Evolutionary conservation across 1,140 invertebrate species (phyloP).

Genomic region (Meloidogyne hapla): DNA sequence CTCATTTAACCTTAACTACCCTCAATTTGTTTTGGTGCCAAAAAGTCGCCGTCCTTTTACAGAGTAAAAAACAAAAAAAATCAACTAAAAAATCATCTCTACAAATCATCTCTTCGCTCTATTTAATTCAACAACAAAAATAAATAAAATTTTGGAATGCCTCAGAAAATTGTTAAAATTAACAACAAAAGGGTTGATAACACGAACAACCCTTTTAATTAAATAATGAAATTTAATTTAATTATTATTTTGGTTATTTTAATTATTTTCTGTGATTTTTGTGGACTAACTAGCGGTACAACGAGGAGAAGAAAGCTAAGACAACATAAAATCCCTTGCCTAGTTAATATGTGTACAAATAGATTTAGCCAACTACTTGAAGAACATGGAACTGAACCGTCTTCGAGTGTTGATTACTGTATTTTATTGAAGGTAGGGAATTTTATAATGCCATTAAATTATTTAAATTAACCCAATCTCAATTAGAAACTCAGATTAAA

Average conservation of each 20-base stretch:
- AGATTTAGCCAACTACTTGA: background rate
- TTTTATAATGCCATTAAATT: no score
- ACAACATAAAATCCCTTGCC: background rate
- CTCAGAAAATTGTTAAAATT: background rate
- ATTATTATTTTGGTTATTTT: background rate
- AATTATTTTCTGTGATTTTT: background rate
- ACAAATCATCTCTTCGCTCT: no score
- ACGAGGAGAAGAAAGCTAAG: background rate
- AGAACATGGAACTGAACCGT: conserved; percentile 2
- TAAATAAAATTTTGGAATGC: background rate
- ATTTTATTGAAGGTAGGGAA: conserved; percentile 14
- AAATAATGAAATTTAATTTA: background rate
- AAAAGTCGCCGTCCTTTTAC: background rate
- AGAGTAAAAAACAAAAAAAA: background rate
- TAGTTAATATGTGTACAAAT: conserved; percentile 13
- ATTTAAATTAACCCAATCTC: no score
- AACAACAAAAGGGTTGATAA: background rate
- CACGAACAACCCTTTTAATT: background rate
- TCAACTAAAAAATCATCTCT: background rate
- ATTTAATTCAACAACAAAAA: background rate
- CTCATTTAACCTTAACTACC: background rate
- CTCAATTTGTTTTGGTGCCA: conserved; percentile 5
- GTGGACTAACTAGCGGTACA: background rate
- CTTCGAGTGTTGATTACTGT: conserved; percentile 10
- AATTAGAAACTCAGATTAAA: no score